These are phyloP conservation scores for Himalopsyche kuldschensis DNA, from an alignment of 2,888 invertebrate genomes.

Conservation along the genomic window DNA sequence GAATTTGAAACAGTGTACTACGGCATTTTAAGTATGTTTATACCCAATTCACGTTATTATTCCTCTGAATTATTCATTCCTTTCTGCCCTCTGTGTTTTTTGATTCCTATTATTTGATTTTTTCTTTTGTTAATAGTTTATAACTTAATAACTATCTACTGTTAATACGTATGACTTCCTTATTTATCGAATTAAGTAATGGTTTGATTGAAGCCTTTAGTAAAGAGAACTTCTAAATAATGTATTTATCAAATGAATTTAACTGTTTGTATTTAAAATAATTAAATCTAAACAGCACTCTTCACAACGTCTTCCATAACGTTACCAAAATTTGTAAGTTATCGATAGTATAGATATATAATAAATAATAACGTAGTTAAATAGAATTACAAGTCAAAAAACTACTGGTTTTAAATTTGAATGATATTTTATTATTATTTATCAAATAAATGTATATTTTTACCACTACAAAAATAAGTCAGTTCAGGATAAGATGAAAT, in stretches of 20 bases:
- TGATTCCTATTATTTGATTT: neutral
- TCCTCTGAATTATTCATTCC: too few species aligned
- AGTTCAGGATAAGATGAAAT: too few species aligned
- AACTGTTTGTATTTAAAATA: neutral
- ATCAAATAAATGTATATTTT: neutral
- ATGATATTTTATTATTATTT: neutral
- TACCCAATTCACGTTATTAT: too few species aligned
- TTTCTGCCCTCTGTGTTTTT: too few species aligned
- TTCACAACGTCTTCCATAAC: conserved; percentile 31
- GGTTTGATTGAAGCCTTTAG: neutral
- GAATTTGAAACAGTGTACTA: too few species aligned
- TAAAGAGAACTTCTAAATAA: conserved; percentile 1
- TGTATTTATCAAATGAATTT: neutral
- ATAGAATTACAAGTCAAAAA: neutral
- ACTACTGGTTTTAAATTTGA: neutral
- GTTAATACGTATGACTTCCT: neutral
- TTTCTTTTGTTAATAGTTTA: neutral
- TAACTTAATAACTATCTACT: neutral
- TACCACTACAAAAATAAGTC: neutral
- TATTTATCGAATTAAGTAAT: neutral
- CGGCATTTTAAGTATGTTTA: too few species aligned
- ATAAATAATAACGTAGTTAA: neutral
- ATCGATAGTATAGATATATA: neutral
- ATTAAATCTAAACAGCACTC: conserved; percentile 10
- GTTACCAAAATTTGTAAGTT: neutral